These are phyloP conservation scores for Alectura lathami DNA, from an alignment of 2,113 vertebrate genomes.

Conservation along the genomic window DNA sequence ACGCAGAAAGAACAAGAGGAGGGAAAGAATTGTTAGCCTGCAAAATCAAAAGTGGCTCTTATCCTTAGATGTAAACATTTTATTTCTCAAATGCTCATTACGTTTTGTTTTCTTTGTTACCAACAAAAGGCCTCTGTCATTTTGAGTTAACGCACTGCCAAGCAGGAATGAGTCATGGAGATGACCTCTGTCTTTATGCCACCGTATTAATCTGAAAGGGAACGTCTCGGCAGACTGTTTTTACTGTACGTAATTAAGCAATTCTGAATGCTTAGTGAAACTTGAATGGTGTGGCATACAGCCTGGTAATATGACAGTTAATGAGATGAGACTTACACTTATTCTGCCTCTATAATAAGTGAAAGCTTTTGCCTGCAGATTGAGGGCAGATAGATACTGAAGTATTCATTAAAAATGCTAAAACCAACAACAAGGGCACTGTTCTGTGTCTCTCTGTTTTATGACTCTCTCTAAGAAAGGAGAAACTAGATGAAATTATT, in stretches of 20 bases:
- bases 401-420: slow-evolving; percentile 51
- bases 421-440: slow-evolving; percentile 17
- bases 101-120: not conserved
- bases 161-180: slow-evolving; percentile 36
- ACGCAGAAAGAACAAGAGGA: not conserved
- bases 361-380: slow-evolving; percentile 65
- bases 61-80: slow-evolving; percentile 44
- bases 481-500: slow-evolving; percentile 46
- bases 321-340: slow-evolving; percentile 75
- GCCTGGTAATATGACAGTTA: slow-evolving; percentile 75
- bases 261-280: slow-evolving; percentile 74
- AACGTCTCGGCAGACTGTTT: slow-evolving; percentile 70
- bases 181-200: slow-evolving; percentile 64
- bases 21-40: slow-evolving; percentile 24
- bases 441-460: slow-evolving; percentile 37
- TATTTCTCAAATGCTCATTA: slow-evolving; percentile 47
- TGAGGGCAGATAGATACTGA: slow-evolving; percentile 44
- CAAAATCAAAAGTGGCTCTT: slow-evolving; percentile 61
- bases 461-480: slow-evolving; percentile 17
- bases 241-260: slow-evolving; percentile 78
- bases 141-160: slow-evolving; percentile 22
- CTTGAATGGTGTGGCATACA: slow-evolving; percentile 70
- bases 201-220: slow-evolving; percentile 64
- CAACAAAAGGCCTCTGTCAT: slow-evolving; percentile 66
- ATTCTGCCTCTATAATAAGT: slow-evolving; percentile 66